Evolutionary conservation across 2,888 invertebrate species (phyloP), one percentile per base, ranked within the genome.

Genomic region (Chalcosyrphus nemorum): DNA sequence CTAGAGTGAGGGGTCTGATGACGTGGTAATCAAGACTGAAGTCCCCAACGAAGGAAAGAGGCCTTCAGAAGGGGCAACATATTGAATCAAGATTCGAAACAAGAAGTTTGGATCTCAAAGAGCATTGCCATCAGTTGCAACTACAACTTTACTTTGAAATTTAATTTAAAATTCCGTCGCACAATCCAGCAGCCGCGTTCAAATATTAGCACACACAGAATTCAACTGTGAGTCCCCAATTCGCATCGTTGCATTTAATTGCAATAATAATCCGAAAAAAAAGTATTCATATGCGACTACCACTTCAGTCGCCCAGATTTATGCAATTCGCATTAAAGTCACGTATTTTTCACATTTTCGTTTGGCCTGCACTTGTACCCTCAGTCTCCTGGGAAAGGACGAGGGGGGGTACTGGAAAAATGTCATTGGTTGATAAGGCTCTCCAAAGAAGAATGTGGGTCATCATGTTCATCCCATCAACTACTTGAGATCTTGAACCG

Each of bases 401-500:
- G n/a, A n/a, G n/a, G n/a, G n/a, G n/a, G n/a, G n/a, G n/a, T n/a
- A n/a, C n/a, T n/a, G n/a, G 17, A 6, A 74, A 70, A 75, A 70
- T 75, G 74, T 70, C 80, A 84, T 63, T 57, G 54, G 52, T 57
- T 65, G 80, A 84, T 80, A 80, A 84, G 74, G 43, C 21, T 38
- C 56, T 65, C 38, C 17, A 56, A 61, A 66, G 50, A 54, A 61
- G 57, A 84, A 84, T 75, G 65, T 84, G 80, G 84, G 84, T 84
- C 84, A 84, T 74, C 82, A 35, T 78, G 82, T 50, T 68, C 68
- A 72, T 68, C 27, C 68, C 78, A 82, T 84, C 78, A 74, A 78
- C 65, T 63, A 63, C 63, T 75, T 63, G 80, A 84, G 70, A 80
- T 84, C 70, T 80, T 74, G 63, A 68, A 78, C 52, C 74, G 52